Evolutionary conservation across 2,113 vertebrate species (phyloP).

Genomic region (Lepisosteus oculatus): DNA sequence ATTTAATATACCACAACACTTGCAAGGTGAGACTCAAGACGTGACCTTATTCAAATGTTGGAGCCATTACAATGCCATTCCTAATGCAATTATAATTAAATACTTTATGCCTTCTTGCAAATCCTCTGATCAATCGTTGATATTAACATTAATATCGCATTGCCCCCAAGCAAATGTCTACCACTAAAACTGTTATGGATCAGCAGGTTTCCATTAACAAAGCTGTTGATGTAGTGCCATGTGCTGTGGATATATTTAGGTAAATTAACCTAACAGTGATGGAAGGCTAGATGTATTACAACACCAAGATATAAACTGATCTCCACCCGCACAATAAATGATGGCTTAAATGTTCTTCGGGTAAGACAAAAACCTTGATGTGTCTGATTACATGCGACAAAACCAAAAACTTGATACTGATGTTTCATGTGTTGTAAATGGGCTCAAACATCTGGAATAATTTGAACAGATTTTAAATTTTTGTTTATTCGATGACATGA

Average conservation of each 20-base stretch:
- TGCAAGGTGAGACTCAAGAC: slow-evolving; percentile 79
- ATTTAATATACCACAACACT: slow-evolving; percentile 96
- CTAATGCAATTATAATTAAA: slow-evolving; percentile 91
- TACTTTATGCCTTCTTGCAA: slow-evolving; percentile 92
- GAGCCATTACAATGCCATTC: slow-evolving; percentile 64
- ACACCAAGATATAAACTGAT: no score
- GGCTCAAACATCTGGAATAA: no score
- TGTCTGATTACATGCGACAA: no score
- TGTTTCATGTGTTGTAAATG: no score
- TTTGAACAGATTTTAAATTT: no score
- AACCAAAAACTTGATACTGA: no score
- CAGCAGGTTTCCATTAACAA: slow-evolving; percentile 95
- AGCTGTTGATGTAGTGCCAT: slow-evolving; percentile 72
- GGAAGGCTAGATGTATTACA: slow-evolving; percentile 44
- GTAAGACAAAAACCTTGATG: no score
- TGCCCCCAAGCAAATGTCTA: slow-evolving; percentile 87
- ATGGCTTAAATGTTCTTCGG: no score
- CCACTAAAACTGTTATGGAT: slow-evolving; percentile 81
- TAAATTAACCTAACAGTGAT: slow-evolving; percentile 67
- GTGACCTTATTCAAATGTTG: slow-evolving; percentile 98
- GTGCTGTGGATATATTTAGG: slow-evolving; percentile 71
- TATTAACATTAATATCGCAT: slow-evolving; percentile 81
- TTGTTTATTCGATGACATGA: no score
- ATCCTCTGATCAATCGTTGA: slow-evolving; percentile 92
- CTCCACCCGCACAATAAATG: no score